phyloP scores from a whole-genome alignment of 2,113 vertebrate species.

The Silurus asotus region DNA sequence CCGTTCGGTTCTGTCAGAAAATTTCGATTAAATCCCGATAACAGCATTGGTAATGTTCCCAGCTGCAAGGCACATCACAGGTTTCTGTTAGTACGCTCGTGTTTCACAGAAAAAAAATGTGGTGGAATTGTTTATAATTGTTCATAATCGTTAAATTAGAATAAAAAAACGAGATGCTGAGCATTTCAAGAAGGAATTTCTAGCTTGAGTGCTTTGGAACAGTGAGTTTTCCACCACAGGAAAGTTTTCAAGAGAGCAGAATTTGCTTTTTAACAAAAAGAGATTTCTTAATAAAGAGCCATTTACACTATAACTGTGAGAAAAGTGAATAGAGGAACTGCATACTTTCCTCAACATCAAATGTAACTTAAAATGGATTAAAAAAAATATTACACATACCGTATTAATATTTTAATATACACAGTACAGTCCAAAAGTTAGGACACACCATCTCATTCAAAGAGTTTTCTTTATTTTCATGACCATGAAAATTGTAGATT shows the following conservation, averaged over 20 bases:
- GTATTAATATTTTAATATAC: no score
- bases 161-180: background rate
- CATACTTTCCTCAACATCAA: no score
- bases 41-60: background rate
- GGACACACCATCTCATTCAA: no score
- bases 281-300: no score
- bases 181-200: background rate
- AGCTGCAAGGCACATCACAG: background rate
- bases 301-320: no score
- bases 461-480: no score
- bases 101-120: background rate
- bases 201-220: background rate
- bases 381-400: no score
- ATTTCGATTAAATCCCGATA: background rate
- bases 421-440: no score
- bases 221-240: background rate
- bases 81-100: background rate
- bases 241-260: background rate
- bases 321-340: no score
- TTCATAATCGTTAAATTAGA: no score
- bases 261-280: background rate
- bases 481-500: no score
- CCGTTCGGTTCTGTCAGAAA: background rate
- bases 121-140: background rate
- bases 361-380: no score